Evolutionary conservation across 2,113 vertebrate species (phyloP).

Genomic region (Otocyon megalotis): DNA sequence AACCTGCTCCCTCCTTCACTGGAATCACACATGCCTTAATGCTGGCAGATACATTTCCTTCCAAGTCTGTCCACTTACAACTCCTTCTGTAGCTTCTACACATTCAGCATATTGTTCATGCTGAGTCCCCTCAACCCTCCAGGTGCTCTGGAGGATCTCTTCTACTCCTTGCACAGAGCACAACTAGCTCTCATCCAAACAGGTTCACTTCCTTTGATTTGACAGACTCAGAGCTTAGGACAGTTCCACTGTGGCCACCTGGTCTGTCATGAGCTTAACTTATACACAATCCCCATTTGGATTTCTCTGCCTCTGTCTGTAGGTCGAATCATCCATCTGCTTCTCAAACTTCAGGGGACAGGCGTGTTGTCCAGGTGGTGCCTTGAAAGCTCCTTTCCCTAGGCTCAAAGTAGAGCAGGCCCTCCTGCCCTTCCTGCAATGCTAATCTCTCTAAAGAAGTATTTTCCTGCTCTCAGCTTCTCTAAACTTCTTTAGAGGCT

Average conservation of each 20-base stretch:
- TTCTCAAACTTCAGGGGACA: background rate
- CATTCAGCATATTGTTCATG: background rate
- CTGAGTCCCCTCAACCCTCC: background rate
- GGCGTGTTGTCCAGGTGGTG: background rate
- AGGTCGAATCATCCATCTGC: background rate
- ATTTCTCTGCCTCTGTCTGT: background rate
- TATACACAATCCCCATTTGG: no score
- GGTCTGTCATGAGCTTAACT: background rate
- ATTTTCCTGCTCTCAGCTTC: background rate
- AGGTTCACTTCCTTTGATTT: background rate
- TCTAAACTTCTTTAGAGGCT: background rate
- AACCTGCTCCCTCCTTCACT: background rate
- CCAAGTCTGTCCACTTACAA: background rate
- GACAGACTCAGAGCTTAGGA: background rate
- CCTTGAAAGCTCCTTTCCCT: background rate
- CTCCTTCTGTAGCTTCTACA: background rate
- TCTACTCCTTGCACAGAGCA: background rate
- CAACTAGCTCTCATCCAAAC: background rate
- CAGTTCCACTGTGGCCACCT: background rate
- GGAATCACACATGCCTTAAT: background rate
- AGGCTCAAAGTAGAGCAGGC: accelerated
- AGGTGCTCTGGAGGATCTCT: background rate
- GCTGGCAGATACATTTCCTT: background rate
- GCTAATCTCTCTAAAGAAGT: background rate
- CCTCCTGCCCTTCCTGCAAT: background rate